Evolutionary conservation across 2,888 invertebrate species (phyloP), one percentile per base, ranked within the genome.

Genomic region (Zygothrica quintamaculata): DNA sequence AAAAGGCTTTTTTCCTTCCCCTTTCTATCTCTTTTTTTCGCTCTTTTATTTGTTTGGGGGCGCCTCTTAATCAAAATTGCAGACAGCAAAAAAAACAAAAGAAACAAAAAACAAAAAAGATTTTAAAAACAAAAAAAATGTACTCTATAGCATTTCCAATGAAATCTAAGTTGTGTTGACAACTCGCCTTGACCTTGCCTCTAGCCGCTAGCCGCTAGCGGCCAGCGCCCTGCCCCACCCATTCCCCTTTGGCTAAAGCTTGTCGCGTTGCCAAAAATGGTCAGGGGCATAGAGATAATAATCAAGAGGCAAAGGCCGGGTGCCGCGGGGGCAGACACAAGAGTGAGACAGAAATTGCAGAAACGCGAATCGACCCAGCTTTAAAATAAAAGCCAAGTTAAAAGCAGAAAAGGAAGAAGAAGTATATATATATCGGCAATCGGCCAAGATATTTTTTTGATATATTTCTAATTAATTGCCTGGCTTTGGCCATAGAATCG

Each of bases 41-140:
- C n/a, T n/a, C n/a, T n/a, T n/a, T n/a, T n/a, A n/a, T n/a, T n/a
- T n/a, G n/a, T n/a, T n/a, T n/a, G n/a, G 59, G 71, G 73, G 79
- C 77, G 77, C 82, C 79, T 65, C 53, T 86, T 75, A 86, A 82
- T 82, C 81, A 75, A 82, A 80, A 60, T 60, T 70, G 84, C 84
- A 82, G 87, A 80, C 80, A 53, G 34, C 59, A 46, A 46, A 46
- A 47, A 40, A 39, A 44, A 11, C 11, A 40, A 61, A 43, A 1
- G 16, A 11, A 36, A 36, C 15, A 11, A 25, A 40, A 15, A 43
- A 13, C 47, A 26, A 9, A 55, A 29, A 46, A 52, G 55, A 25
- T 50, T 29, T 29, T 11, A 12, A 34, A 13, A 18, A 42, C 42
- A 18, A 47, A 43, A 60, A 53, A 44, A 15, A 44, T 26, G 34